phyloP scores from a whole-genome alignment of 2,888 invertebrate genomes.

The Apamea sordens region DNA sequence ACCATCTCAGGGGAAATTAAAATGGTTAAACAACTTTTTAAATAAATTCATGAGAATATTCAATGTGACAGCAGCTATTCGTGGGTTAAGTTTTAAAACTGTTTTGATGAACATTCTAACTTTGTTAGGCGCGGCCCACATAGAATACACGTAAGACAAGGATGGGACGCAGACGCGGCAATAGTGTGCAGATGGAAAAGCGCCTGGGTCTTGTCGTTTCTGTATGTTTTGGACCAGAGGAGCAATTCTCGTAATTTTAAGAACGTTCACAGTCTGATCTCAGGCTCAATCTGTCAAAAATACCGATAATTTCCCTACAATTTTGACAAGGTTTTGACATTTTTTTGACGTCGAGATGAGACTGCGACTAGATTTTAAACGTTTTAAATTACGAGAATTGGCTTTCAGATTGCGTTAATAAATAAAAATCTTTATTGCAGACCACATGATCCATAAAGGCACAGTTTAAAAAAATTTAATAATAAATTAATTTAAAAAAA shows the following conservation, averaged over 20 bases:
- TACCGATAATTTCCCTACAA: too few species aligned
- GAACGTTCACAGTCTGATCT: too few species aligned
- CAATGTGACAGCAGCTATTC: constrained; percentile 20
- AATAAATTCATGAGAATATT: constrained; percentile 26
- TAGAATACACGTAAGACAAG: neutral
- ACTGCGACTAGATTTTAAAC: too few species aligned
- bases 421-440: neutral
- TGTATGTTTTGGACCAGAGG: neutral
- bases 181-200: neutral
- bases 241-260: too few species aligned
- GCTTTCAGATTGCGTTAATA: too few species aligned
- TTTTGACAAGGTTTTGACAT: too few species aligned
- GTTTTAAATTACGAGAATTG: too few species aligned
- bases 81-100: constrained; percentile 9
- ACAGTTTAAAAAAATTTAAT: neutral
- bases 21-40: constrained; percentile 21
- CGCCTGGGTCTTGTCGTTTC: neutral
- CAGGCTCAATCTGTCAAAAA: too few species aligned
- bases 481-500: too few species aligned
- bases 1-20: constrained; percentile 54
- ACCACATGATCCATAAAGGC: neutral
- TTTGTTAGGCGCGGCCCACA: neutral
- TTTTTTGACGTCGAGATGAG: too few species aligned
- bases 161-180: neutral
- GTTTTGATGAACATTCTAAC: constrained; percentile 19